Conservation (phyloP, 2,797 vertebrate species). For the Enteromius trimaculatus region DNA sequence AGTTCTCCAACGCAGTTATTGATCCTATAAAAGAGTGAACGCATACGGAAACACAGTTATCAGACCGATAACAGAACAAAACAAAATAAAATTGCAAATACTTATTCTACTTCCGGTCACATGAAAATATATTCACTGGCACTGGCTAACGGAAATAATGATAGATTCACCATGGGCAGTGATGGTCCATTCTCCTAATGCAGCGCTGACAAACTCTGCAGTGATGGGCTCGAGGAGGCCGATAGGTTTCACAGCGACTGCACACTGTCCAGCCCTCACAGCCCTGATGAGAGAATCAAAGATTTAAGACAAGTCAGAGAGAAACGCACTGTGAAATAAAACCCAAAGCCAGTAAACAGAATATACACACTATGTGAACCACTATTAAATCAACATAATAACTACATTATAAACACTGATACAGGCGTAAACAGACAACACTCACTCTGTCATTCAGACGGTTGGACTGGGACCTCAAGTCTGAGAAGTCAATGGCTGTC, state of each 20-base stretch:
- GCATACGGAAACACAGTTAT: constrained; percentile 6
- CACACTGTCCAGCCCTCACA: constrained; percentile 86
- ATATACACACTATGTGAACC: background rate
- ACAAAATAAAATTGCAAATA: background rate
- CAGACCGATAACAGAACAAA: background rate
- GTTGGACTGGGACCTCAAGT: constrained; percentile 77
- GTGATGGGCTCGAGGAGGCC: constrained; percentile 80
- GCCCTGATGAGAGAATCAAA: constrained; percentile 63
- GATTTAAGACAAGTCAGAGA: background rate
- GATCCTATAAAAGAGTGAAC: constrained; percentile 74
- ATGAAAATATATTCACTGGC: background rate
- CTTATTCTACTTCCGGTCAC: background rate
- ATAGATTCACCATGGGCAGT: constrained; percentile 81
- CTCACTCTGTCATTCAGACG: constrained; percentile 80
- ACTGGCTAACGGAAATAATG: background rate
- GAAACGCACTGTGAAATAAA: constrained; percentile 8
- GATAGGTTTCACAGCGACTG: constrained; percentile 82
- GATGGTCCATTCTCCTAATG: constrained; percentile 85
- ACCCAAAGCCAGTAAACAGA: background rate
- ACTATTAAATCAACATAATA: background rate
- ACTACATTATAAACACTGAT: background rate
- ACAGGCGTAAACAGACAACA: background rate
- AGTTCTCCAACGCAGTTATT: constrained; percentile 85
- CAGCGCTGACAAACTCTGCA: constrained; percentile 83
- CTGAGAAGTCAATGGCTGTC: constrained; percentile 84